Base-by-base conservation (phyloP, 2,113 vertebrate species). In the Elgaria multicarinata region DNA sequence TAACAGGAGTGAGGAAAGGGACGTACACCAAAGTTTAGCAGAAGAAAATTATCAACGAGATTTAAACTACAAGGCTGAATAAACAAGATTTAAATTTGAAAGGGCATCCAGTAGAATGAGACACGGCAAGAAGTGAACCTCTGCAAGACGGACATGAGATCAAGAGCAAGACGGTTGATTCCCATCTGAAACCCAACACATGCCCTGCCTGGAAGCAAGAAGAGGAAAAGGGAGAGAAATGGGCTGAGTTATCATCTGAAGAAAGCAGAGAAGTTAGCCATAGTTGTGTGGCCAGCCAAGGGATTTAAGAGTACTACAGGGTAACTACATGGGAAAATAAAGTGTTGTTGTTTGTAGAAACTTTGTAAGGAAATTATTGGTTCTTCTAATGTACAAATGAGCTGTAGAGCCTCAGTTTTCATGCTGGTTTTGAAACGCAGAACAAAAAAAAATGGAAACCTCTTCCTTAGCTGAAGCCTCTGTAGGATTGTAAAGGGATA, bases 1-100 rank as follows among this genome's bases (percentile, higher is more conserved):
- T 50, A 94, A 92, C 95, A 94, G 91, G 95, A 92, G 92, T 87
- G 62, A 67, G 53, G 75, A 36, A 88, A 85, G 87, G 36, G 39
- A 28, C 20, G 16, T 20, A 77, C 62, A 46, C 4, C 46, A 26
- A 44, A 84, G 46, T 28, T 14, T 62, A 83, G 42, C 16, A 77
- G 85, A 87, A 44, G 84, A 77, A 58, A 67, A 62, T 22, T 78
- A 69, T 13, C 26, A 36, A 67, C 8, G 39, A 39, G 72, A 76
- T 66, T 67, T 87, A 75, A 69, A 89, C 46, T 77, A 66, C n/a
- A 71, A 46, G 36, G 13, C 1, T 24, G 53, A 46, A 53, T 28
- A 83, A 66, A 82, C 5, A 33, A 62, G 44, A 75, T 64, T 39
- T 81, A 62, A n/a, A 87, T n/a, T 81, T 39, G 31, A 31, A 50